phyloP scores from a whole-genome alignment of 1,140 invertebrate genomes.

The Steinernema khuongi region DNA sequence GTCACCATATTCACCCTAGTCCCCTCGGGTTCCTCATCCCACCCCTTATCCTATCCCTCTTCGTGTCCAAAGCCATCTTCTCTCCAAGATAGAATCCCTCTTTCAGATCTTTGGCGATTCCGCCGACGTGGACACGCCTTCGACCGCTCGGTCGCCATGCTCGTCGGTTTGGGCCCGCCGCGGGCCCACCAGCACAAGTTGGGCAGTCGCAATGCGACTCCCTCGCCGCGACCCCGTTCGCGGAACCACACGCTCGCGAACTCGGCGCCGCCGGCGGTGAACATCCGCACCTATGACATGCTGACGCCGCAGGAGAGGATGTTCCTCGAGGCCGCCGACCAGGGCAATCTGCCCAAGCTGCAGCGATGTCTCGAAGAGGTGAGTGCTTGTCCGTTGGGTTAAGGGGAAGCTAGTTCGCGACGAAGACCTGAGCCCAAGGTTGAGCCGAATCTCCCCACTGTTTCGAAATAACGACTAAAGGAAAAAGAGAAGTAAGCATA shows the following conservation, averaged over 20 bases:
- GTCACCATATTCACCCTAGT: too few species aligned
- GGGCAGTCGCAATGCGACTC: conserved; percentile 6
- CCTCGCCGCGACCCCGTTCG: conserved; percentile 30
- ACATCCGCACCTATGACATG: conserved; percentile 40
- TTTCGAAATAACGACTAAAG: too few species aligned
- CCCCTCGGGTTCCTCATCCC: too few species aligned
- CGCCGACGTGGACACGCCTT: too few species aligned
- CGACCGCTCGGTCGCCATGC: too few species aligned
- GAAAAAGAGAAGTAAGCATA: too few species aligned
- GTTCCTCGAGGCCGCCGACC: conserved; percentile 65
- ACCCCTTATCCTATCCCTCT: too few species aligned
- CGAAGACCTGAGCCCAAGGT: neutral
- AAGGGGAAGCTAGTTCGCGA: neutral
- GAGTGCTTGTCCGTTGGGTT: conserved; percentile 24
- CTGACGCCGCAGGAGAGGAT: conserved; percentile 59
- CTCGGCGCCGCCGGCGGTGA: conserved; percentile 36
- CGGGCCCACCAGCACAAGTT: neutral
- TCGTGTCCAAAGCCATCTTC: too few species aligned
- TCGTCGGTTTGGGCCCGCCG: neutral
- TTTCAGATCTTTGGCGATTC: too few species aligned
- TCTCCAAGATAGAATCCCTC: too few species aligned
- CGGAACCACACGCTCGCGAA: conserved; percentile 34
- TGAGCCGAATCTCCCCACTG: too few species aligned
- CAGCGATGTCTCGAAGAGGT: conserved; percentile 61
- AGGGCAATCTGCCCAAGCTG: conserved; percentile 64